A percentile compares a stretch with the other conserved stretches of the same genome.
These are phyloP conservation scores for Metridium senile DNA, from an alignment of 92 coral and sea anemone genomes.

Conservation along the genomic window DNA sequence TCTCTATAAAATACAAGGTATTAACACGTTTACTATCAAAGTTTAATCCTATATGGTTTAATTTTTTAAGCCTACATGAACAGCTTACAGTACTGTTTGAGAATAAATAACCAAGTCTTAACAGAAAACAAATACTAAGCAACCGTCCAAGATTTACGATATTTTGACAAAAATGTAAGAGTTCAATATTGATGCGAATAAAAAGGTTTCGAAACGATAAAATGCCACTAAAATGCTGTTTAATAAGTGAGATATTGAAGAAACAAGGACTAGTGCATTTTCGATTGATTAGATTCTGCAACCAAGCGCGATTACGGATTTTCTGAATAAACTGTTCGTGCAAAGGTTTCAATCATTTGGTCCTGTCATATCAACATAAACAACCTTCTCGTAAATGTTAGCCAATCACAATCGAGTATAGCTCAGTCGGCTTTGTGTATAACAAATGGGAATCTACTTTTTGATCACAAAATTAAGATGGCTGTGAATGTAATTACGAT, in stretches of 20 bases:
- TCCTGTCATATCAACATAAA: constrained; percentile 42
- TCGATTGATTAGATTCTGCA: background rate
- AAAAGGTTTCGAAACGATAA: background rate
- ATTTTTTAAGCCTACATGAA: constrained; percentile 30
- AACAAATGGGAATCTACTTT: constrained; percentile 7
- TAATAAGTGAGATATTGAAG: constrained; percentile 7
- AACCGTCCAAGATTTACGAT: constrained; percentile 29
- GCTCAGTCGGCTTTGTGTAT: constrained; percentile 8
- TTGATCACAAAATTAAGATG: background rate
- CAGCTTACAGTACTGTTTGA: constrained; percentile 1
- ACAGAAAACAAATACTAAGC: constrained; percentile 16
- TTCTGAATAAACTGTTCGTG: constrained; percentile 29
- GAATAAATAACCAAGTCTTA: constrained; percentile 11
- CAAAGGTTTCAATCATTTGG: constrained; percentile 35
- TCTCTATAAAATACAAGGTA: background rate
- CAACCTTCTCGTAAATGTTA: constrained; percentile 19
- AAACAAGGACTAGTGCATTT: background rate
- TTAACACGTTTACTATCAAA: constrained; percentile 1
- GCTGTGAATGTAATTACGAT: background rate
- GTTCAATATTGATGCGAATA: constrained; percentile 9
- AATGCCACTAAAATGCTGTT: background rate
- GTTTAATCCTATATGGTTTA: background rate
- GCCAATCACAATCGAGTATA: constrained; percentile 29
- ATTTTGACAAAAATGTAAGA: constrained; percentile 11
- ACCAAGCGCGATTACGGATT: constrained; percentile 28